phyloP scores from a whole-genome alignment of 2,888 invertebrate species.

The Agonopterix alstromeriana region DNA sequence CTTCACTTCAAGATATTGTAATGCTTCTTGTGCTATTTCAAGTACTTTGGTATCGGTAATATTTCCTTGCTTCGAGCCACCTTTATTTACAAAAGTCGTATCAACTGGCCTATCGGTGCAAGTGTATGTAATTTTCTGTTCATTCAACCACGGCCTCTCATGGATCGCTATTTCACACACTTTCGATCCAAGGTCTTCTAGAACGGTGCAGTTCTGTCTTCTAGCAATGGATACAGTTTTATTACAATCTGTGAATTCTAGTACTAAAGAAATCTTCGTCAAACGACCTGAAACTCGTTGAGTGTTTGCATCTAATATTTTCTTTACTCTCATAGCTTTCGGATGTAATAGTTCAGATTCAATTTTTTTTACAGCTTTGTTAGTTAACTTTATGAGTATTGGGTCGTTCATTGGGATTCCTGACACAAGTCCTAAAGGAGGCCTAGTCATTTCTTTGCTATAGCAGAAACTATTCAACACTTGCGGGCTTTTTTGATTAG shows the following conservation, averaged over 20 bases:
- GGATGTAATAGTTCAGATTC: slow-evolving; percentile 33
- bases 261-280: slow-evolving; percentile 39
- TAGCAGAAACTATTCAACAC: slow-evolving; percentile 70
- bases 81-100: slow-evolving; percentile 29
- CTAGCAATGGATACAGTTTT: slow-evolving; percentile 28
- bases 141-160: slow-evolving; percentile 38
- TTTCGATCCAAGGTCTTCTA: slow-evolving; percentile 35
- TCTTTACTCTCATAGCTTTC: slow-evolving; percentile 37
- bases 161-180: slow-evolving; percentile 46
- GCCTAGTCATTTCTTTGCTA: slow-evolving; percentile 31
- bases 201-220: slow-evolving; percentile 35
- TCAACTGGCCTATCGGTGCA: slow-evolving; percentile 40
- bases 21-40: slow-evolving; percentile 47
- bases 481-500: slow-evolving; percentile 50
- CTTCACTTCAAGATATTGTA: slow-evolving; percentile 49
- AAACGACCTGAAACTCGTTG: slow-evolving; percentile 36
- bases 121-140: slow-evolving; percentile 36
- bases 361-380: slow-evolving; percentile 39
- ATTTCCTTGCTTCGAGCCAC: slow-evolving; percentile 10
- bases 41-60: slow-evolving; percentile 30
- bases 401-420: slow-evolving; percentile 37
- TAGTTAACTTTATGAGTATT: slow-evolving; percentile 30
- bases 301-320: slow-evolving; percentile 40
- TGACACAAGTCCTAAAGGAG: slow-evolving; percentile 19
- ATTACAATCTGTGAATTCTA: slow-evolving; percentile 44